Conservation (phyloP, 2,113 vertebrate genomes). For the Daubentonia madagascariensis region DNA sequence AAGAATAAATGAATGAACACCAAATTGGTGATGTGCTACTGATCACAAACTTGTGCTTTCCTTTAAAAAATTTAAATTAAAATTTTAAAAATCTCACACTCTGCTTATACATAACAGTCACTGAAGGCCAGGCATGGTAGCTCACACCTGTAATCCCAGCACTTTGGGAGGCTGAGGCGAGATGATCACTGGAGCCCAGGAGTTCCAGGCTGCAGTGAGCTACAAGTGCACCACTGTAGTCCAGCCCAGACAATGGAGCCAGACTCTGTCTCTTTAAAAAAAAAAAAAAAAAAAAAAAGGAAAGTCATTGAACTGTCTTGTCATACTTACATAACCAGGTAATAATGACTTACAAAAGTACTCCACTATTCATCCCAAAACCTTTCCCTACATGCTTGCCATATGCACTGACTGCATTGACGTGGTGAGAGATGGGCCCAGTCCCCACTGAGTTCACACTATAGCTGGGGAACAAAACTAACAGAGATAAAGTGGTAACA, state of each 20-base stretch:
- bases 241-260: too few relatives aligned
- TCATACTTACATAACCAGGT: neutral
- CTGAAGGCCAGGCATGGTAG: too few relatives aligned
- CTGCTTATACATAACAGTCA: neutral
- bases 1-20: neutral
- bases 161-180: too few relatives aligned
- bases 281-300: too few relatives aligned
- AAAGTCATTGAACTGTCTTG: neutral
- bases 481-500: neutral
- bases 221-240: too few relatives aligned
- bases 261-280: too few relatives aligned
- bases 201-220: too few relatives aligned
- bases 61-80: neutral
- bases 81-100: neutral
- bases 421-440: fast-evolving
- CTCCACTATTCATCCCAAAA: neutral
- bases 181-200: too few relatives aligned
- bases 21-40: neutral
- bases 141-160: too few relatives aligned
- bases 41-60: neutral
- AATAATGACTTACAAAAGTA: neutral
- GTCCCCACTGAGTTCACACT: neutral
- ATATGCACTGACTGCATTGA: neutral
- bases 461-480: neutral
- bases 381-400: neutral